Evolutionary conservation across 2,888 invertebrate species (phyloP), one percentile per base, ranked within the genome.

Genomic region (Drosophila algonquin): DNA sequence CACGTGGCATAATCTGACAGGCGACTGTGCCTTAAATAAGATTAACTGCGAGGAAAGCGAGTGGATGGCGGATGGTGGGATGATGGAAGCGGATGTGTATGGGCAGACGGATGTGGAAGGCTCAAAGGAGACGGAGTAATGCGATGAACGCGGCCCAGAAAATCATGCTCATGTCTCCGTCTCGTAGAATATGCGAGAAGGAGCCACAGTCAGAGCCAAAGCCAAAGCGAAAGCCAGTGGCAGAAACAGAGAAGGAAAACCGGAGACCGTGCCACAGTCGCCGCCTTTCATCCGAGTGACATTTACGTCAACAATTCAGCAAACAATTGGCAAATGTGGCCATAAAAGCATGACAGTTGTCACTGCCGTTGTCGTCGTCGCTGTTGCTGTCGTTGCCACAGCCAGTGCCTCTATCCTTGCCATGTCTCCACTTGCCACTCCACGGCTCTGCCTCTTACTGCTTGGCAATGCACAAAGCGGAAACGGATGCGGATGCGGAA

Each of bases 261-360:
- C 40, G 40, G 40, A 40, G 40, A 40, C 40, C 14, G 30, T 50
- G 47, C 57, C 63, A 45, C 44, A n/a, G 57, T 55, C 54, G 54
- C 32, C 32, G 69, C 62, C 78, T 67, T 79, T 74, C 72, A 73
- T 73, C 63, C 72, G 63, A 80, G 79, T 81, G 87, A 87, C 84
- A 81, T 79, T 76, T 76, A 77, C 81, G 87, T 84, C 84, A 84
- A 86, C 84, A 88, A 87, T 87, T 89, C 89, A 84, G 80, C 87
- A 88, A 89, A 89, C 89, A 89, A 87, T 89, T 89, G 87, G 81
- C 89, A 87, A 87, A 89, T 88, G 89, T 86, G 89, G 82, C 87
- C 82, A 88, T 89, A 86, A 87, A 87, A 77, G 76, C 84, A 77
- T 84, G 89, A 81, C 89, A 86, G 87, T 86, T 81, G 78, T 71